Evolutionary conservation across 2,888 invertebrate genomes (phyloP).

Genomic region (Heliconius cydno): DNA sequence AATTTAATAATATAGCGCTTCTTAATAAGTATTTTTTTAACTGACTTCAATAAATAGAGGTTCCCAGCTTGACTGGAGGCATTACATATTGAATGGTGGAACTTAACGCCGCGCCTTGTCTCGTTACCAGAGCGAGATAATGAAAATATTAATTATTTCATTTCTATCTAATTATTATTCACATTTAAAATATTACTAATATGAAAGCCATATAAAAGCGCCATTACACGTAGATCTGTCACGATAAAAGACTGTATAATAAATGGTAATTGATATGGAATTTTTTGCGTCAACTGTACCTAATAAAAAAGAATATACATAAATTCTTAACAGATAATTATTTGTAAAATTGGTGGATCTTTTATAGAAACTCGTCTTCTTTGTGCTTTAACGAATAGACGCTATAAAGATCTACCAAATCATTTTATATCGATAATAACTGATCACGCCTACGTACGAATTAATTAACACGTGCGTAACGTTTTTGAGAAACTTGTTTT

Average conservation of each 20-base stretch:
- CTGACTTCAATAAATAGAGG: too few species aligned
- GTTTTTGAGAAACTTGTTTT: slow-evolving; percentile 72
- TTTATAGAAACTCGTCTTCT: slow-evolving; percentile 36
- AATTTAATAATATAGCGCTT: not conserved
- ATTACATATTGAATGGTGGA: too few species aligned
- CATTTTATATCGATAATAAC: slow-evolving; percentile 78
- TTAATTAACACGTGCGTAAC: slow-evolving; percentile 78
- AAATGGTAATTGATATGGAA: slow-evolving; percentile 21
- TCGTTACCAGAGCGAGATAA: too few species aligned
- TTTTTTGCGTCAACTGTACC: slow-evolving; percentile 21
- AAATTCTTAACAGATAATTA: slow-evolving; percentile 31
- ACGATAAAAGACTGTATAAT: not conserved
- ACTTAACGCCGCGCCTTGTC: too few species aligned
- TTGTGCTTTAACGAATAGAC: slow-evolving; percentile 66
- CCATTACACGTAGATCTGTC: slow-evolving; percentile 22
- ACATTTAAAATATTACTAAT: slow-evolving; percentile 11
- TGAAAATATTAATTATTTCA: too few species aligned
- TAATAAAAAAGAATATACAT: slow-evolving; percentile 11
- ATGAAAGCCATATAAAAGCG: not conserved
- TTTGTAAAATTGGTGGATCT: slow-evolving; percentile 37
- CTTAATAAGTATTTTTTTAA: not conserved
- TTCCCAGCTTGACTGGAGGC: too few species aligned
- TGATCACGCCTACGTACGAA: slow-evolving; percentile 76
- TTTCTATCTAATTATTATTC: not conserved
- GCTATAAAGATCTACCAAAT: slow-evolving; percentile 79